A percentile compares a stretch with the other conserved stretches of the same genome.
phyloP scores from a whole-genome alignment of 2,888 invertebrate species.

The Nasonovia ribisnigri region DNA sequence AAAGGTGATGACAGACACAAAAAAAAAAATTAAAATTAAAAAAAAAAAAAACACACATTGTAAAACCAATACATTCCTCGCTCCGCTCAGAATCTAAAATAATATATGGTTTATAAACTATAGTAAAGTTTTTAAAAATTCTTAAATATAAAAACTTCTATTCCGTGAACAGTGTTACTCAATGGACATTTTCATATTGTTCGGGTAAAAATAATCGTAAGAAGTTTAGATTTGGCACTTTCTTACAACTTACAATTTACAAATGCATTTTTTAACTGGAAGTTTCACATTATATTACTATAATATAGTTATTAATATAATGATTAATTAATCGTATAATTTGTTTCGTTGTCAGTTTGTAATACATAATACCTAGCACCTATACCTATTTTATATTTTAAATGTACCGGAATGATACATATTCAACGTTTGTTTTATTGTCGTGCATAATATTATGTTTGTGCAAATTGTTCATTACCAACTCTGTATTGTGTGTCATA shows the following conservation, averaged over 20 bases:
- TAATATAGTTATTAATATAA: neutral
- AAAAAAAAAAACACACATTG: too few relatives aligned
- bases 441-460: neutral
- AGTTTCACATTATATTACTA: neutral
- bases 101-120: neutral
- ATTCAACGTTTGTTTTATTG: neutral
- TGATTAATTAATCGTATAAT: neutral
- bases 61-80: too few relatives aligned
- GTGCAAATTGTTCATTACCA: constrained; percentile 2
- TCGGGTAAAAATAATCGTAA: neutral
- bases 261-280: neutral
- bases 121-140: neutral
- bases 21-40: too few relatives aligned
- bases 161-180: neutral
- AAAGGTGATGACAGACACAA: too few relatives aligned
- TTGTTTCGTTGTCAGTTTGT: neutral
- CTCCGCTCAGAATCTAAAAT: too few relatives aligned
- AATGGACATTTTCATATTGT: neutral
- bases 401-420: neutral
- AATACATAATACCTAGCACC: too few relatives aligned
- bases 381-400: neutral
- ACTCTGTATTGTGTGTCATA: neutral
- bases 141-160: neutral
- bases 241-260: neutral
- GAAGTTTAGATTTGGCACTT: neutral